These are phyloP conservation scores for Fragum fragum DNA, from an alignment of 2,888 invertebrate genomes.

Conservation along the genomic window DNA sequence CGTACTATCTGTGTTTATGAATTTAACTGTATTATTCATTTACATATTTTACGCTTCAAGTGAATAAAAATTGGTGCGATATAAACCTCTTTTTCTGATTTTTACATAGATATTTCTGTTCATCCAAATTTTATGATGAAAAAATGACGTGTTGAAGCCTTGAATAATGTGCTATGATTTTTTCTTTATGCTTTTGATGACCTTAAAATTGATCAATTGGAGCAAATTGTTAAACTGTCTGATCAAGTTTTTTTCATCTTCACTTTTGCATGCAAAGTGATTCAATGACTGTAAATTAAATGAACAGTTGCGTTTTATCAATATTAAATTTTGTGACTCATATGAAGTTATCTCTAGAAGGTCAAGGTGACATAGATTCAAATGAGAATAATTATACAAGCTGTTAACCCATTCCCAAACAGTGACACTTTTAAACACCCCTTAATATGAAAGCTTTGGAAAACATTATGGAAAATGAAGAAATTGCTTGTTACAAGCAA, in stretches of 20 bases:
- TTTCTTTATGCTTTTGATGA: too few relatives aligned
- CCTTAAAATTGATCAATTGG: too few relatives aligned
- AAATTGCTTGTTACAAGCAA: too few relatives aligned
- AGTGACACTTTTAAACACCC: too few relatives aligned
- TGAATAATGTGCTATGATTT: too few relatives aligned
- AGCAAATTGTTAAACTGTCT: too few relatives aligned
- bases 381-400: neutral
- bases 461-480: too few relatives aligned
- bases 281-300: too few relatives aligned
- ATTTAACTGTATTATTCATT: constrained; percentile 5
- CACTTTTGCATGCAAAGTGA: neutral
- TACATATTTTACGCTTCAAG: constrained; percentile 4
- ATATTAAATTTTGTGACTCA: neutral
- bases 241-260: neutral
- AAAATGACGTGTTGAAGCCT: neutral
- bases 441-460: too few relatives aligned
- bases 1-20: neutral
- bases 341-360: neutral
- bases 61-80: neutral
- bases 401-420: too few relatives aligned
- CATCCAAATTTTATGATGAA: neutral
- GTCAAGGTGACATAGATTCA: neutral
- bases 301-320: neutral
- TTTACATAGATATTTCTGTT: neutral
- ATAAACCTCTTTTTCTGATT: neutral